Conservation (phyloP, 2,113 vertebrate species). For the Saguinus midas region DNA sequence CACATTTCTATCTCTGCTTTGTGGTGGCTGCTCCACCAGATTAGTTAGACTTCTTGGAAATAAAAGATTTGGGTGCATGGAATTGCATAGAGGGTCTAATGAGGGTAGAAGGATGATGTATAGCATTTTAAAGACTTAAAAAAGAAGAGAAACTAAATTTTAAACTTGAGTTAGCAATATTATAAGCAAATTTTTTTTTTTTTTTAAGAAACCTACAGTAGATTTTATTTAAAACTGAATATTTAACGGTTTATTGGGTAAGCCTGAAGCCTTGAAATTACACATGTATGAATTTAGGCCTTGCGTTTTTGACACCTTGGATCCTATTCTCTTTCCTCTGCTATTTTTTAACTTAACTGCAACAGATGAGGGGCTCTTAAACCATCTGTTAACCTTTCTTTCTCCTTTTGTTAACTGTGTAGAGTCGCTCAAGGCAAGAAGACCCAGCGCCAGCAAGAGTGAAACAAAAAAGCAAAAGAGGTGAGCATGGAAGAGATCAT, state of each 20-base stretch:
- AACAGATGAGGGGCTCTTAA: conserved; percentile 91
- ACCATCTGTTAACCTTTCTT: conserved; percentile 95
- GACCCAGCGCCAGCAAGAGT: conserved; percentile 94
- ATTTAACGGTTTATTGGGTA: conserved; percentile 88
- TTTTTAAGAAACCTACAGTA: conserved; percentile 68
- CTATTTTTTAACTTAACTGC: conserved; percentile 88
- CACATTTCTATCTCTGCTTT: not conserved
- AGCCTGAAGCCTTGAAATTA: conserved; percentile 84
- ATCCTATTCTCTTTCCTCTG: conserved; percentile 86
- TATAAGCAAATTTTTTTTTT: conserved; percentile 67
- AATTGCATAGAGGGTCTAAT: not conserved
- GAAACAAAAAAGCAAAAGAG: conserved; percentile 97
- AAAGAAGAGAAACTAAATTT: conserved; percentile 53
- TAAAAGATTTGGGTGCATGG: not conserved
- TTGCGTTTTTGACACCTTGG: conserved; percentile 89
- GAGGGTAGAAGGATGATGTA: not conserved
- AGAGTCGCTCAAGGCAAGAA: conserved; percentile 95
- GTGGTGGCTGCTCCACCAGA: not conserved
- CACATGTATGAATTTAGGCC: conserved; percentile 86
- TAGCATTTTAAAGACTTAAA: not conserved
- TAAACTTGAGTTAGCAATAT: conserved; percentile 64
- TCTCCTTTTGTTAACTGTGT: conserved; percentile 82
- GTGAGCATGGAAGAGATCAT: conserved; percentile 94
- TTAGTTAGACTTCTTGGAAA: not conserved
- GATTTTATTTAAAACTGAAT: conserved; percentile 86